phyloP scores from a whole-genome alignment of 2,888 invertebrate genomes.

The Acanthosepion pharaonis region DNA sequence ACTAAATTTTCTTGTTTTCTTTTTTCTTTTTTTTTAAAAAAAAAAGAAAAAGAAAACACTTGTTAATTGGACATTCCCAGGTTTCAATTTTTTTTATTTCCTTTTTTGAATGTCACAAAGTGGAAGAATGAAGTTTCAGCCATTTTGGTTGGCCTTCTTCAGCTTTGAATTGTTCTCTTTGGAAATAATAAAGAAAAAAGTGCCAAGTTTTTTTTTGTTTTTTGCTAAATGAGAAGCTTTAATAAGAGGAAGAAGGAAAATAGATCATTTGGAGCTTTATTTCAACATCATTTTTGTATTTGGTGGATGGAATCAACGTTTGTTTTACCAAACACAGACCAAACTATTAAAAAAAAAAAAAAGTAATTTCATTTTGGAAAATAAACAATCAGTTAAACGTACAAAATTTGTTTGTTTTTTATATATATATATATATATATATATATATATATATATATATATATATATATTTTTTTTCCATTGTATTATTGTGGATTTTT shows the following conservation, averaged over 20 bases:
- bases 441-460: no score
- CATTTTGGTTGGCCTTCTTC: background rate
- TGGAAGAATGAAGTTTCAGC: conserved; percentile 14
- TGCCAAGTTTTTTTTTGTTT: background rate
- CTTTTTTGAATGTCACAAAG: background rate
- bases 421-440: no score
- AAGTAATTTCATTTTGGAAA: background rate
- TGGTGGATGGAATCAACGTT: conserved; percentile 33
- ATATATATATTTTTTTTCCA: no score
- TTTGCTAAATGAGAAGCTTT: conserved; percentile 16
- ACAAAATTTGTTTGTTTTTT: background rate
- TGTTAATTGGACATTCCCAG: conserved; percentile 20
- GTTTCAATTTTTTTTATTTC: background rate
- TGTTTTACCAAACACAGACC: conserved; percentile 21
- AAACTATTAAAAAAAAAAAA: background rate
- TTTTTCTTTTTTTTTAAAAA: background rate
- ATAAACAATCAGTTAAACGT: conserved; percentile 9
- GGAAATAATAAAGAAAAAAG: background rate
- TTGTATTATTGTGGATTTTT: no score
- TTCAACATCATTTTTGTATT: background rate
- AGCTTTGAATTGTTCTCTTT: conserved; percentile 15
- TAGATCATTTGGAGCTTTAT: background rate
- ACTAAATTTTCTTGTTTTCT: background rate
- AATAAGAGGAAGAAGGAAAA: background rate
- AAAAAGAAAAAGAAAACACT: background rate